phyloP scores from a whole-genome alignment of 1,140 invertebrate species.

The Chymomyza costata region DNA sequence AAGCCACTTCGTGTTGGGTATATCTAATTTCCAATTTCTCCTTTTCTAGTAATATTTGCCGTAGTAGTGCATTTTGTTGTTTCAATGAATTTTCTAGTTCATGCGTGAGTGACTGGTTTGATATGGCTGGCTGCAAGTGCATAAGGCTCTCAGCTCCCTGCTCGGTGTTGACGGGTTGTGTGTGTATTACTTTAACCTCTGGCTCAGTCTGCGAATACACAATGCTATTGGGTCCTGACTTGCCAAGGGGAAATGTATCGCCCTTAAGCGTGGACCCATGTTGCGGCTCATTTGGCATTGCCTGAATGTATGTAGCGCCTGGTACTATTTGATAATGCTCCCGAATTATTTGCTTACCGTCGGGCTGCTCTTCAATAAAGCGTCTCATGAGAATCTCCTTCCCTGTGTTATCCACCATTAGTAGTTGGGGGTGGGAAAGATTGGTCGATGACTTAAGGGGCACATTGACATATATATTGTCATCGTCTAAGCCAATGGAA shows the following conservation, averaged over 20 bases:
- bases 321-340: slow-evolving; percentile 78
- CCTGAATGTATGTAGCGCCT: slow-evolving; percentile 57
- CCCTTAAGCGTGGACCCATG: slow-evolving; percentile 66
- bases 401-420: slow-evolving; percentile 81
- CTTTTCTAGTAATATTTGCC: slow-evolving; percentile 83
- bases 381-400: slow-evolving; percentile 87
- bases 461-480: slow-evolving; percentile 80
- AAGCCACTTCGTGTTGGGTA: slow-evolving; percentile 78
- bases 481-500: slow-evolving; percentile 60
- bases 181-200: slow-evolving; percentile 69
- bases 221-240: slow-evolving; percentile 70
- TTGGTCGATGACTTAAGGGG: slow-evolving; percentile 77
- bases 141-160: slow-evolving; percentile 36
- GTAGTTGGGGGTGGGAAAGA: slow-evolving; percentile 79
- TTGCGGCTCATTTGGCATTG: slow-evolving; percentile 68
- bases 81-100: slow-evolving; percentile 82
- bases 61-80: slow-evolving; percentile 83
- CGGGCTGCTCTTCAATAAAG: slow-evolving; percentile 87
- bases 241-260: slow-evolving; percentile 70
- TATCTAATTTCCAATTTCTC: slow-evolving; percentile 79
- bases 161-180: slow-evolving; percentile 42
- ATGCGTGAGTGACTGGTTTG: slow-evolving; percentile 75
- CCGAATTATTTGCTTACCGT: slow-evolving; percentile 76
- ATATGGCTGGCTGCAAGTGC: slow-evolving; percentile 53
- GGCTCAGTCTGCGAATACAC: slow-evolving; percentile 70